Base-by-base conservation (phyloP, 2,113 vertebrate species). In the Lepidothrix coronata region DNA sequence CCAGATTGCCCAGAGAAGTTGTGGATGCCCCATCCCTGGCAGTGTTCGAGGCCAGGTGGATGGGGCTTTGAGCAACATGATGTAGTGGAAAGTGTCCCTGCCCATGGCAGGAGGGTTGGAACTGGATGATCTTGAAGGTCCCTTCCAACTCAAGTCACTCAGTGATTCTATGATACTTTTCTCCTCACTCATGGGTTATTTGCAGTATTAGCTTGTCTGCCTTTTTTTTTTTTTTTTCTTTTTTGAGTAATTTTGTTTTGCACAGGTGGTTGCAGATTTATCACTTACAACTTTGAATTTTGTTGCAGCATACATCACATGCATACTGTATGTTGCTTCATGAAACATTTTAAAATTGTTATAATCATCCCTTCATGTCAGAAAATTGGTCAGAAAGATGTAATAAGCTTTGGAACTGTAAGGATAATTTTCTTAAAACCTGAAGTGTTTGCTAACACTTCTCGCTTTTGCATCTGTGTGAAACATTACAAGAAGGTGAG, bases 391-490 rank as follows among this genome's bases (percentile, higher is more conserved):
- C 65, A 72, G 44, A 46, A 71, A 61, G 35, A 15, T 22, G 9
- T n/a, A 55, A 68, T 57, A 59, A 80, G 54, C 67, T 77, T 84
- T 51, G 39, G 59, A 84, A 51, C 41, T 39, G 8, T 11, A 25
- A 31, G 27, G 19, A 85, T 31, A 43, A 2, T 35, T 41, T 80
- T 74, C 58, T 46, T 51, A 18, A 73, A 73, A 46, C 6, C 8
- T 28, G 8, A 73, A 88, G 9, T 24, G 37, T 73, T 76, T 55
- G 20, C 39, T 83, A 31, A 19, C 22, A 7, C 46, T 77, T 85
- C 58, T 61, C 0, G 0, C 10, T 43, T 76, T 39, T 54, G 21
- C 21, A 39, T 66, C 12, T 24, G 30, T 59, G 11, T 48, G 72
- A 46, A 86, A 28, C 14, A 5, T 33, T 76, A 3, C 31, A 31